Conservation (phyloP, 2,888 invertebrate genomes). For the Lepidonotus clava region DNA sequence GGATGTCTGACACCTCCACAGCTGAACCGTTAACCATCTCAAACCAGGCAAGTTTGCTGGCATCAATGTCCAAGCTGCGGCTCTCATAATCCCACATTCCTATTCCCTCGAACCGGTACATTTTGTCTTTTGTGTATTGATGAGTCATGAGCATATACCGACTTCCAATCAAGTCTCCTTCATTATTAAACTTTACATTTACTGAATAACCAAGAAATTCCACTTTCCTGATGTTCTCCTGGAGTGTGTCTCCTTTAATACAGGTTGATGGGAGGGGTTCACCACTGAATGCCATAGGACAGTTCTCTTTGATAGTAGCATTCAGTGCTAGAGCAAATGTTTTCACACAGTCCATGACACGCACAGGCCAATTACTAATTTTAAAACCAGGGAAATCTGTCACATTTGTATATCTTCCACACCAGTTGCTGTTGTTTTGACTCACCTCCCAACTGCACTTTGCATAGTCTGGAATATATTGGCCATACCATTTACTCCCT, state of each 20-base stretch:
- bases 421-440: background rate
- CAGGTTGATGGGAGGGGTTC: conserved; percentile 11
- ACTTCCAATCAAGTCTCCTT: background rate
- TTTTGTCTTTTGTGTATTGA: background rate
- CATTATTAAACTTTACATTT: background rate
- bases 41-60: background rate
- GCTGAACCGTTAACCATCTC: background rate
- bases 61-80: background rate
- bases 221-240: conserved; percentile 41
- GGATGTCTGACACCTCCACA: background rate
- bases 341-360: conserved; percentile 62
- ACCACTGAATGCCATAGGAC: background rate
- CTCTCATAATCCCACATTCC: background rate
- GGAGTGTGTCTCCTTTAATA: conserved; percentile 34
- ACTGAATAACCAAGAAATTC: conserved; percentile 54
- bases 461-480: background rate
- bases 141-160: background rate
- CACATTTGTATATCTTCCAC: background rate
- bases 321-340: conserved; percentile 61
- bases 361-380: background rate
- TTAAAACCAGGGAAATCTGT: background rate
- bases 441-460: background rate
- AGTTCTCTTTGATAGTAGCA: conserved; percentile 38
- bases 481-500: background rate
- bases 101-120: background rate